Conservation (phyloP, 2,113 vertebrate genomes). For the Dasyurus viverrinus region DNA sequence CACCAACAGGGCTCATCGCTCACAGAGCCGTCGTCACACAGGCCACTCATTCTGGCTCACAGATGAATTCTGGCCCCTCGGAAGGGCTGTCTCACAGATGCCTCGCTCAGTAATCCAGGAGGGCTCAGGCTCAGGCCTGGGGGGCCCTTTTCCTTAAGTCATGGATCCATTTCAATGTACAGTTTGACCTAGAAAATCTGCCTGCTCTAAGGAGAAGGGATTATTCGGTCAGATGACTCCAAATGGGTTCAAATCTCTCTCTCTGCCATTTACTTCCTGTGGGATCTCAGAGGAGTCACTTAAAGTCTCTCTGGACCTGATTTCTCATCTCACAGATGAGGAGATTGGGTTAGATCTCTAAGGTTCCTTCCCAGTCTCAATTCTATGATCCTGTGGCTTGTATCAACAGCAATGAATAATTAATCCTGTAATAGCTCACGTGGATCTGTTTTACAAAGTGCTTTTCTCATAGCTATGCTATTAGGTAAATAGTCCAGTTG, state of each 20-base stretch:
- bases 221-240: not conserved
- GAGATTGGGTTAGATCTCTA: not conserved
- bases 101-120: not conserved
- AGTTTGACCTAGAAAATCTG: not conserved
- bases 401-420: not conserved
- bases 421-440: not conserved
- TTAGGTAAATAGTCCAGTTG: not conserved
- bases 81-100: not conserved
- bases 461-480: not conserved
- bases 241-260: not conserved
- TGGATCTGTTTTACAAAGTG: not conserved
- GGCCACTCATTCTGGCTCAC: not conserved
- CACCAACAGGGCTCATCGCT: not conserved
- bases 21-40: accelerated
- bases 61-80: not conserved
- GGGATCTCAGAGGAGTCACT: not conserved
- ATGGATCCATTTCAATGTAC: not conserved
- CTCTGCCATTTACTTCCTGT: not conserved
- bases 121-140: not conserved
- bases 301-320: not conserved
- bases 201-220: not conserved
- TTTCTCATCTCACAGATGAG: not conserved
- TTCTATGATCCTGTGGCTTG: not conserved
- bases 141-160: not conserved
- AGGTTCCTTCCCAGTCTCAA: not conserved